A percentile compares a stretch with the other conserved stretches of the same genome.
phyloP scores from a whole-genome alignment of 1,140 invertebrate species.

The Drosophila auraria region DNA sequence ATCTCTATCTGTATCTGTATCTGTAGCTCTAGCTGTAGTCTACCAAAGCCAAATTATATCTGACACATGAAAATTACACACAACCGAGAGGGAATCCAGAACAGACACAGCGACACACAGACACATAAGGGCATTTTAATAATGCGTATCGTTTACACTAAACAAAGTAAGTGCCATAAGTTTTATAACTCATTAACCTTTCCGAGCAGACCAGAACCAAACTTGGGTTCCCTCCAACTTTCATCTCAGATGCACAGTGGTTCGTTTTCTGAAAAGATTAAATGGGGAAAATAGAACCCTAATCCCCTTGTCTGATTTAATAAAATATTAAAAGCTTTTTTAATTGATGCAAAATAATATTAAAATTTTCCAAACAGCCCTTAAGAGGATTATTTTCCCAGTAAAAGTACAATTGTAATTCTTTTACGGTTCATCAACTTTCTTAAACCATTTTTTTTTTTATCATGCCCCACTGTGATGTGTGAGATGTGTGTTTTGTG shows the following conservation, averaged over 20 bases:
- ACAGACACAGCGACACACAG: slow-evolving; percentile 30
- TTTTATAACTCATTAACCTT: slow-evolving; percentile 83
- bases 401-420: neutral
- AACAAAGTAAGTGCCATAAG: slow-evolving; percentile 67
- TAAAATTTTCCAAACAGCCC: neutral
- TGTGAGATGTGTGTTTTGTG: slow-evolving; percentile 40
- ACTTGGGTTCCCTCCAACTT: slow-evolving; percentile 37
- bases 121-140: slow-evolving; percentile 71
- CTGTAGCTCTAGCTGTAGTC: slow-evolving; percentile 20
- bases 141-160: slow-evolving; percentile 78
- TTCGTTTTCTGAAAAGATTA: too few species aligned
- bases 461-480: neutral
- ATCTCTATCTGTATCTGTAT: slow-evolving; percentile 34
- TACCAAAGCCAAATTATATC: slow-evolving; percentile 56
- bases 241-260: slow-evolving; percentile 12
- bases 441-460: neutral
- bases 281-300: neutral
- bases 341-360: neutral
- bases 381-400: too few species aligned
- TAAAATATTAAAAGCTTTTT: neutral
- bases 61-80: slow-evolving; percentile 60
- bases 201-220: slow-evolving; percentile 48
- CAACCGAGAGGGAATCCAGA: slow-evolving; percentile 9
- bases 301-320: too few species aligned
- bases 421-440: too few species aligned